Percentiles rank a stretch among this genome's conserved stretches.
These are phyloP conservation scores for Lampris megalopsis DNA, from an alignment of 2,113 vertebrate genomes.

Conservation along the genomic window DNA sequence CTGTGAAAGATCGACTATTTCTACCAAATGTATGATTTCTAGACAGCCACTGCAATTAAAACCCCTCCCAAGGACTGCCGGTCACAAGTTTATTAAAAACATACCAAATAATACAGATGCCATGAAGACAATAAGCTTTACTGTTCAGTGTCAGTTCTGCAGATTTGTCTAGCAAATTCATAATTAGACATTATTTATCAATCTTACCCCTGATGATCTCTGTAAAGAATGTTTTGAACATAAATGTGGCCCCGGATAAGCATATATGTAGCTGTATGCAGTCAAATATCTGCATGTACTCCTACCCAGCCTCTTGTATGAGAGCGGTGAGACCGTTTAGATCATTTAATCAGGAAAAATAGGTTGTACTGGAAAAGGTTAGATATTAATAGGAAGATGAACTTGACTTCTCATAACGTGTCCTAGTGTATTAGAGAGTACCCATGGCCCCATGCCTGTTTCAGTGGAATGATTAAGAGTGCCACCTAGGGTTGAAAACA, in stretches of 20 bases:
- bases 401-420: not conserved
- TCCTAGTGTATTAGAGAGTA: not conserved
- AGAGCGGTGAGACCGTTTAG: not conserved
- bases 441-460: conserved; percentile 27
- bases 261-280: conserved; percentile 39
- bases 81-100: conserved; percentile 56
- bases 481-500: conserved; percentile 55
- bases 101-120: conserved; percentile 42
- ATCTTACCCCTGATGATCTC: conserved; percentile 45
- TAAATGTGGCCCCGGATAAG: conserved; percentile 48
- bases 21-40: conserved; percentile 35
- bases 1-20: conserved; percentile 45
- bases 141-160: conserved; percentile 26
- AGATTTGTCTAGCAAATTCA: conserved; percentile 67
- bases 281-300: conserved; percentile 35
- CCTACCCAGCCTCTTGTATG: conserved; percentile 7
- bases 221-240: conserved; percentile 70
- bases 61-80: conserved; percentile 38
- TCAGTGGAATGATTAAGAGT: conserved; percentile 43
- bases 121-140: conserved; percentile 43
- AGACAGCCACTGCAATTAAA: conserved; percentile 36
- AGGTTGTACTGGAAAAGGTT: conserved; percentile 14
- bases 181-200: conserved; percentile 61
- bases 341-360: not conserved
- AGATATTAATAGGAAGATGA: not conserved